A percentile compares a stretch with the other conserved stretches of the same genome.
Evolutionary conservation across 2,797 vertebrate species (phyloP).

Genomic region (Tamandua tetradactyla): DNA sequence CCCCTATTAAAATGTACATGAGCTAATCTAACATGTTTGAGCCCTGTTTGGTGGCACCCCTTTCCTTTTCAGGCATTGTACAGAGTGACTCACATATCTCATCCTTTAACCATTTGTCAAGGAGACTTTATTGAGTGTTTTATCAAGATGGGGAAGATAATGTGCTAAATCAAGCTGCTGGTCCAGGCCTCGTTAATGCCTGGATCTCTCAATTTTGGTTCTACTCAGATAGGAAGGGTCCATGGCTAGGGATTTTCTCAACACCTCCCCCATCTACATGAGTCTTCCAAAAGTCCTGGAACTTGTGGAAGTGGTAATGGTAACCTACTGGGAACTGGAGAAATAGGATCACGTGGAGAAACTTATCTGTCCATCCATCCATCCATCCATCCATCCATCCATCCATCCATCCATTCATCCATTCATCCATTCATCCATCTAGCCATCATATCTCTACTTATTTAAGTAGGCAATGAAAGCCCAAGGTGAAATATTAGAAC

Average conservation of each 20-base stretch:
- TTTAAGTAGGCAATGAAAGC: not conserved
- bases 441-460: not conserved
- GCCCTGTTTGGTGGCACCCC: not conserved
- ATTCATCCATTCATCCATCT: too few species aligned
- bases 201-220: constrained; percentile 23
- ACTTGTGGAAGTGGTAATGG: not conserved
- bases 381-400: not conserved
- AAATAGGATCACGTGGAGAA: not conserved
- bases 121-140: not conserved
- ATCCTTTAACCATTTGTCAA: not conserved
- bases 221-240: not conserved
- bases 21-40: not conserved
- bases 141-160: not conserved
- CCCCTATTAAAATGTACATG: not conserved
- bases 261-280: not conserved
- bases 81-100: constrained; percentile 12
- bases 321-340: not conserved
- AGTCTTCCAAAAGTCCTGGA: not conserved
- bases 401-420: too few species aligned
- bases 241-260: not conserved
- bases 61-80: constrained; percentile 18
- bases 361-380: not conserved
- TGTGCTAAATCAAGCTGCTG: not conserved
- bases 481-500: not conserved
- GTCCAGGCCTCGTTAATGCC: not conserved